phyloP scores from a whole-genome alignment of 2,888 invertebrate species.

The Stramonita haemastoma region DNA sequence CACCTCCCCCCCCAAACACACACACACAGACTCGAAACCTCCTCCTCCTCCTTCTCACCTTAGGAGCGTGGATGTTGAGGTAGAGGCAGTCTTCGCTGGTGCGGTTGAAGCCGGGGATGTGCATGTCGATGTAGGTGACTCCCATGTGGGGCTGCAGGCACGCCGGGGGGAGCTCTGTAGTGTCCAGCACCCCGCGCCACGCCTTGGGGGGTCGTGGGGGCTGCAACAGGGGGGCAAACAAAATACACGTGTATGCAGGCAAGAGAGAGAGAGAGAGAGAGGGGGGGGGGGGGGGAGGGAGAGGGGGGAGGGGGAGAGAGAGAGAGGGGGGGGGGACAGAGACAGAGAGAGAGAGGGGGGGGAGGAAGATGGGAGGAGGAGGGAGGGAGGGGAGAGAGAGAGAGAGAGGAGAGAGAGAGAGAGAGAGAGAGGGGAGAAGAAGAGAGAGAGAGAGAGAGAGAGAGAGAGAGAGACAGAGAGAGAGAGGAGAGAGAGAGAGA shows the following conservation, averaged over 20 bases:
- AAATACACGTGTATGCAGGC: no score
- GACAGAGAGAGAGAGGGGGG: no score
- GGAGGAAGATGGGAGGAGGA: no score
- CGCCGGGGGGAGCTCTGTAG: slow-evolving; percentile 62
- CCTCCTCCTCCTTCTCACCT: slow-evolving; percentile 54
- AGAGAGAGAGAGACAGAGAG: not conserved
- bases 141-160: slow-evolving; percentile 68
- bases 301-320: not conserved
- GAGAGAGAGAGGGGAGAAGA: no score
- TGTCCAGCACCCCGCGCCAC: slow-evolving; percentile 58
- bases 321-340: no score
- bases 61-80: slow-evolving; percentile 72
- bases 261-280: not conserved
- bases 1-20: no score
- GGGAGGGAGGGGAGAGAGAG: no score
- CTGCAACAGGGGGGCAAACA: slow-evolving; percentile 52
- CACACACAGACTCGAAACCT: no score
- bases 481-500: not conserved
- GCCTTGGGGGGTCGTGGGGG: slow-evolving; percentile 58
- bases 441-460: no score
- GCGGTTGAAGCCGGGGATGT: slow-evolving; percentile 67
- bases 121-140: slow-evolving; percentile 64
- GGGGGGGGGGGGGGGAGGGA: not conserved
- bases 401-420: no score
- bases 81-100: slow-evolving; percentile 75